Evolutionary conservation across 2,113 vertebrate species (phyloP).

Genomic region (human (Homo sapiens)): GRCh38 chr6:128349001-128349500

Average conservation of each 20-base stretch:
- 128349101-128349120: neutral
- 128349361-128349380: neutral
- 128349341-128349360: neutral
- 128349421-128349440: neutral
- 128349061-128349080: neutral
- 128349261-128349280: neutral
- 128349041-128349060: neutral
- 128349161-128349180: neutral
- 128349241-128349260: constrained; percentile 1
- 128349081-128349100: neutral
- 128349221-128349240: neutral
- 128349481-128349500: neutral
- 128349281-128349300: neutral
- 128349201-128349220: neutral
- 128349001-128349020: neutral
- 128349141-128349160: neutral
- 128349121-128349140: neutral
- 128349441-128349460: constrained; percentile 25
- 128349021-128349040: neutral
- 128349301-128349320: neutral
- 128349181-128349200: neutral
- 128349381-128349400: constrained; percentile 32
- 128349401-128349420: constrained; percentile 41
- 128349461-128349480: constrained; percentile 60
- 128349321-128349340: neutral